Evolutionary conservation across 2,888 invertebrate genomes (phyloP).

Genomic region (Sepioteuthis lessoniana): DNA sequence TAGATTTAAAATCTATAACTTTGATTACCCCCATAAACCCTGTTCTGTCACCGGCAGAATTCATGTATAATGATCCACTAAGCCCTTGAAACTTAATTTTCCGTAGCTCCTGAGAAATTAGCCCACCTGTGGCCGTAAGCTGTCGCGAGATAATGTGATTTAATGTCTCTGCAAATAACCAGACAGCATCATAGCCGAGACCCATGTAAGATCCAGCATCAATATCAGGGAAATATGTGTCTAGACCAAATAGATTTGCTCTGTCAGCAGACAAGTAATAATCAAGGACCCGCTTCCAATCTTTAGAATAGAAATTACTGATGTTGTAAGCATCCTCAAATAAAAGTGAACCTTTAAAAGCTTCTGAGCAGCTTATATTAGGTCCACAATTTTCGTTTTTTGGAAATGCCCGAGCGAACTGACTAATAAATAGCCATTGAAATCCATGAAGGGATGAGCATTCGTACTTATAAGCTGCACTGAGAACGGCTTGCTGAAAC

Average conservation of each 20-base stretch:
- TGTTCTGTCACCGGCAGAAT: conserved; percentile 55
- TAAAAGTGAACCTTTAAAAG: neutral
- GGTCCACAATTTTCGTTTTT: neutral
- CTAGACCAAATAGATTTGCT: conserved; percentile 53
- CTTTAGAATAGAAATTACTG: neutral
- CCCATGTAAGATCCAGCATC: conserved; percentile 55
- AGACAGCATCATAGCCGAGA: conserved; percentile 59
- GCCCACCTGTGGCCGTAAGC: conserved; percentile 55
- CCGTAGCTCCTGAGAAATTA: conserved; percentile 54
- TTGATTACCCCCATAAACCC: neutral
- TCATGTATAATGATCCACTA: conserved; percentile 54
- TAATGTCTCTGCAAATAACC: conserved; percentile 54
- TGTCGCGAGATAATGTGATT: conserved; percentile 51
- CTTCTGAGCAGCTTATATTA: neutral
- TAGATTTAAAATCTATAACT: no score
- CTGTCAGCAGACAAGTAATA: conserved; percentile 53
- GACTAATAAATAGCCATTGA: neutral
- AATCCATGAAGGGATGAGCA: neutral
- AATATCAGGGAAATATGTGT: conserved; percentile 52
- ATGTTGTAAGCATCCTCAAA: neutral
- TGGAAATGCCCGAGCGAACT: neutral
- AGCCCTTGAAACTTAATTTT: conserved; percentile 55
- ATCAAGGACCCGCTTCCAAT: neutral
- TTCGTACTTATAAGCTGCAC: no score
- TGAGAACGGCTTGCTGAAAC: no score